Conservation (phyloP, 2,888 invertebrate genomes). For the Exocentrus adspersus region DNA sequence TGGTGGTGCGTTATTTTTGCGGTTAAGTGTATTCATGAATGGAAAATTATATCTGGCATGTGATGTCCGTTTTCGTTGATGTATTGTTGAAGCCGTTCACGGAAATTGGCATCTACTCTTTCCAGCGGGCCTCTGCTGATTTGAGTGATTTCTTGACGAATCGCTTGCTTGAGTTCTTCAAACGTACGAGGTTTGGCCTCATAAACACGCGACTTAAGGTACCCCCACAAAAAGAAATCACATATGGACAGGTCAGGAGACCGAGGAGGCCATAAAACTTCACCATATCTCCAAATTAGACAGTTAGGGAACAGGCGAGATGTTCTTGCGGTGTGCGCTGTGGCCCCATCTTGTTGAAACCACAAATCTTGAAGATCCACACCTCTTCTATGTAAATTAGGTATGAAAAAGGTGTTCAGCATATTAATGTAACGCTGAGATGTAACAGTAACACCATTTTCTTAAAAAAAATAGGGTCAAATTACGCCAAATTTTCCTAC, state of each 20-base stretch:
- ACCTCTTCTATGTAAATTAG: slow-evolving; percentile 22
- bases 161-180: slow-evolving; percentile 22
- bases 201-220: slow-evolving; percentile 19
- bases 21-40: slow-evolving; percentile 12
- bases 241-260: slow-evolving; percentile 3
- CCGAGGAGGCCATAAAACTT: not conserved
- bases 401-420: slow-evolving; percentile 18
- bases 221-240: slow-evolving; percentile 18
- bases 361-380: slow-evolving; percentile 7
- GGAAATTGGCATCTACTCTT: slow-evolving; percentile 25
- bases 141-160: slow-evolving; percentile 19
- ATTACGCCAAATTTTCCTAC: not conserved
- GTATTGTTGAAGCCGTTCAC: slow-evolving; percentile 28
- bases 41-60: slow-evolving; percentile 21
- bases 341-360: slow-evolving; percentile 4
- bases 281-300: slow-evolving; percentile 13
- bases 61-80: slow-evolving; percentile 23
- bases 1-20: too few relatives aligned
- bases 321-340: not conserved
- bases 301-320: slow-evolving; percentile 15
- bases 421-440: slow-evolving; percentile 24
- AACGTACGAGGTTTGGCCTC: slow-evolving; percentile 18
- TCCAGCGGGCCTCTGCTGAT: slow-evolving; percentile 25
- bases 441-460: slow-evolving; percentile 24
- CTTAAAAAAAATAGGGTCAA: slow-evolving; percentile 5